phyloP scores from a whole-genome alignment of 2,797 vertebrate genomes.

The Aythya fuligula region DNA sequence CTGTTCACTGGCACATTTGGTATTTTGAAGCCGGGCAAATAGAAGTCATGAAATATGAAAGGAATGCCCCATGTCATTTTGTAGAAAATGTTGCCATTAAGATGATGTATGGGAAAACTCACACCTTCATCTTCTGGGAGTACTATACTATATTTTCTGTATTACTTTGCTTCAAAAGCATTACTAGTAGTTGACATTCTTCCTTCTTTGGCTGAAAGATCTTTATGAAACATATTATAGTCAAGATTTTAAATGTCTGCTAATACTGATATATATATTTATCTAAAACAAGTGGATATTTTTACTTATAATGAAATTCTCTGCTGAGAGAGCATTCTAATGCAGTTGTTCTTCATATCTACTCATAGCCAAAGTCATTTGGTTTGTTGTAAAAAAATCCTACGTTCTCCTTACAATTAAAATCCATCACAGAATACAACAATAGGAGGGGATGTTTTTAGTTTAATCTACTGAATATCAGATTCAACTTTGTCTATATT shows the following conservation, averaged over 20 bases:
- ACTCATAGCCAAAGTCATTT: neutral
- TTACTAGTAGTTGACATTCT: slow-evolving; percentile 46
- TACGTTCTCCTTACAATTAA: neutral
- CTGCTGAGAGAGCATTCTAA: neutral
- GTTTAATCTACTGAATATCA: neutral
- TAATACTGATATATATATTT: slow-evolving; percentile 32
- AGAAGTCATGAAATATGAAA: slow-evolving; percentile 85
- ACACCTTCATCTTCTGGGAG: slow-evolving; percentile 75
- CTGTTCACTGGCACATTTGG: slow-evolving; percentile 77
- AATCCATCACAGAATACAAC: neutral
- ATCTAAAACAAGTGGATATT: slow-evolving; percentile 1
- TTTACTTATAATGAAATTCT: slow-evolving; percentile 28
- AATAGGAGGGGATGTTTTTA: neutral
- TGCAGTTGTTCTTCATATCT: neutral
- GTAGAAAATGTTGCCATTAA: slow-evolving; percentile 80
- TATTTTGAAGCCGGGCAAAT: slow-evolving; percentile 82
- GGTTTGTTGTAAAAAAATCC: neutral
- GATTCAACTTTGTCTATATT: neutral
- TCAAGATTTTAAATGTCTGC: slow-evolving; percentile 32
- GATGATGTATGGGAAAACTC: slow-evolving; percentile 78
- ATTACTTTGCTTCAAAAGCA: slow-evolving; percentile 68
- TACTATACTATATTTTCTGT: slow-evolving; percentile 67
- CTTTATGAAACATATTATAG: slow-evolving; percentile 26
- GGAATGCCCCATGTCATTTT: slow-evolving; percentile 68
- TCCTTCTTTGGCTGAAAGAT: slow-evolving; percentile 3